Conservation (phyloP, 2,888 invertebrate genomes). For the Drosophila mayaguana region DNA sequence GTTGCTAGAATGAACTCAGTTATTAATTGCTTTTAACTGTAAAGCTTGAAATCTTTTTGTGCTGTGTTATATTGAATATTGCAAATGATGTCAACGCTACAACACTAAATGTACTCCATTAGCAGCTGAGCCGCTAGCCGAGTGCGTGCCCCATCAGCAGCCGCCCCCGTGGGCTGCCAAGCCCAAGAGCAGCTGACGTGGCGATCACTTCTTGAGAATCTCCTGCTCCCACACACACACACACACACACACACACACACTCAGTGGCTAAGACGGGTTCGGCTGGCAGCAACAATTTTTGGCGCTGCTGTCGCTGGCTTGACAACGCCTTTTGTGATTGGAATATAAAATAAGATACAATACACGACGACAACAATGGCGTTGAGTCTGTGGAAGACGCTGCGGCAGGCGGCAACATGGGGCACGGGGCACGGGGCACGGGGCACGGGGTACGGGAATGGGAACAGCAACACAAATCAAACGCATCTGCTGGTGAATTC, state of each 20-base stretch:
- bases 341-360: slow-evolving; percentile 78
- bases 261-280: background rate
- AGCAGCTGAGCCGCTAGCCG: slow-evolving; percentile 54
- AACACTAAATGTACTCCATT: slow-evolving; percentile 46
- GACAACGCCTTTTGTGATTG: slow-evolving; percentile 77
- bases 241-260: background rate
- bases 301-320: slow-evolving; percentile 79
- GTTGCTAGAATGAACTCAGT: background rate
- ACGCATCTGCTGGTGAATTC: slow-evolving; percentile 75
- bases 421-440: background rate
- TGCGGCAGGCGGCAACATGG: slow-evolving; percentile 39
- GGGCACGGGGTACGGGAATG: slow-evolving; percentile 5
- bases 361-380: slow-evolving; percentile 43
- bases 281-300: slow-evolving; percentile 66
- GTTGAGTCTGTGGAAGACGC: slow-evolving; percentile 66
- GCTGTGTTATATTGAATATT: slow-evolving; percentile 34
- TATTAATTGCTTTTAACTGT: background rate
- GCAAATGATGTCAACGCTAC: slow-evolving; percentile 51
- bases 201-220: slow-evolving; percentile 68
- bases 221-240: slow-evolving; percentile 28
- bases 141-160: slow-evolving; percentile 48
- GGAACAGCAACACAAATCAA: slow-evolving; percentile 68
- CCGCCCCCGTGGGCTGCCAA: slow-evolving; percentile 27
- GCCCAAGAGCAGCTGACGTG: slow-evolving; percentile 57
- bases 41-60: background rate